phyloP scores from a whole-genome alignment of 2,113 vertebrate species.

The Turnix velox region DNA sequence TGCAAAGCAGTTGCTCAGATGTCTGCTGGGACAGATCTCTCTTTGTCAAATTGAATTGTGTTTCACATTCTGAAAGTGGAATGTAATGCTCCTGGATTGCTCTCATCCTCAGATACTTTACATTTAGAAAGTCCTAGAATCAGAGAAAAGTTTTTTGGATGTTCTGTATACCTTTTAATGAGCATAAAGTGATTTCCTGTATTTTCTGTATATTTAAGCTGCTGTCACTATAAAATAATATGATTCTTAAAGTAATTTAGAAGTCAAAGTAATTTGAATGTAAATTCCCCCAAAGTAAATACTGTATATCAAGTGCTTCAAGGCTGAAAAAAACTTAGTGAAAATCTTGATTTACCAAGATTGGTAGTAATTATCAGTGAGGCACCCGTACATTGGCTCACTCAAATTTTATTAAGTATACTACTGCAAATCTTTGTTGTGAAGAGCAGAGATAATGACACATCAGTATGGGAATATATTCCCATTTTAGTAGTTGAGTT shows the following conservation, averaged over 20 bases:
- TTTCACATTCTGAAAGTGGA: background rate
- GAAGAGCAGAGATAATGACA: background rate
- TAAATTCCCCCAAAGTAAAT: background rate
- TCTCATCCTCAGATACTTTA: background rate
- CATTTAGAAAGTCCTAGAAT: background rate
- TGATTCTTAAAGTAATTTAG: background rate
- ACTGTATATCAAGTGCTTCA: background rate
- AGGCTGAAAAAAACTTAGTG: background rate
- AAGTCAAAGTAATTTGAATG: background rate
- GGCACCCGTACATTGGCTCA: background rate
- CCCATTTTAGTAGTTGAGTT: background rate
- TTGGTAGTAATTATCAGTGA: background rate
- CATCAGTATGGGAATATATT: background rate
- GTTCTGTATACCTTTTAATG: background rate
- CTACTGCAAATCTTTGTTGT: background rate
- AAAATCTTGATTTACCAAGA: background rate
- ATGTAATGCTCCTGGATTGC: background rate
- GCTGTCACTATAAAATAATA: background rate
- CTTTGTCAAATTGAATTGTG: background rate
- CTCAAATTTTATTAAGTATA: background rate
- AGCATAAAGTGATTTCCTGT: background rate
- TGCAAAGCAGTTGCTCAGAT: background rate
- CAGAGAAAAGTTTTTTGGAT: background rate
- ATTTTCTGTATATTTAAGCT: background rate
- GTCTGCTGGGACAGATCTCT: background rate